Conservation (phyloP, 2,888 invertebrate genomes). For the Malthinus flaveolus region DNA sequence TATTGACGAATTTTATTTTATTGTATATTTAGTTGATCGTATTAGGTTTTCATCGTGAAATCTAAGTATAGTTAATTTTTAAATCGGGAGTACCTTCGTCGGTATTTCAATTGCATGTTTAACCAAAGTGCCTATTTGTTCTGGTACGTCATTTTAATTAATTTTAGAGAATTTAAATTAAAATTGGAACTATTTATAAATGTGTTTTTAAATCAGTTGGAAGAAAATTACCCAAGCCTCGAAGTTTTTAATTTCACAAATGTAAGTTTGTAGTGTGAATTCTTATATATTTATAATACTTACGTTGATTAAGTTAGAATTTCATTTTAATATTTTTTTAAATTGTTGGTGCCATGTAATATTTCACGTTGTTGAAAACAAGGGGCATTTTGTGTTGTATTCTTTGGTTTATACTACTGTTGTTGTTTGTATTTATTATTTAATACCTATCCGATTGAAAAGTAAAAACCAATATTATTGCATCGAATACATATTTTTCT, state of each 20-base stretch:
- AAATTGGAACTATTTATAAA: constrained; percentile 4
- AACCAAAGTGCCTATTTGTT: constrained; percentile 53
- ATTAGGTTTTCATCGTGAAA: background rate
- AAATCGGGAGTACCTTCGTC: background rate
- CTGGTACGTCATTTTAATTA: constrained; percentile 35
- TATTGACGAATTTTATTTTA: constrained; percentile 2
- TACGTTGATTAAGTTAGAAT: constrained; percentile 5
- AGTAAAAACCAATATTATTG: constrained; percentile 5
- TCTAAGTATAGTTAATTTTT: background rate
- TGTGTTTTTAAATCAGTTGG: background rate
- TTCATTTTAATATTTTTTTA: constrained; percentile 1
- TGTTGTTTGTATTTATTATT: constrained; percentile 8
- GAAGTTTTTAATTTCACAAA: background rate
- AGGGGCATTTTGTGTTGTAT: constrained; percentile 15
- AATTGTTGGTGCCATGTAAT: constrained; percentile 3
- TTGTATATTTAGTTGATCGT: background rate
- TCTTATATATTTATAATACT: constrained; percentile 5
- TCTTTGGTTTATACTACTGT: background rate
- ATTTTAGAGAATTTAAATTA: background rate
- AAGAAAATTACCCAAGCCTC: no score
- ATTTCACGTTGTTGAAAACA: background rate
- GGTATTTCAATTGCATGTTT: constrained; percentile 30
- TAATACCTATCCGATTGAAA: constrained; percentile 1
- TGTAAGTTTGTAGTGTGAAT: background rate
- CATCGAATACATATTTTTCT: constrained; percentile 20